Percentiles rank a stretch among this genome's conserved stretches.
Evolutionary conservation across 1,140 invertebrate genomes (phyloP).

Genomic region (Drosophila nasuta): DNA sequence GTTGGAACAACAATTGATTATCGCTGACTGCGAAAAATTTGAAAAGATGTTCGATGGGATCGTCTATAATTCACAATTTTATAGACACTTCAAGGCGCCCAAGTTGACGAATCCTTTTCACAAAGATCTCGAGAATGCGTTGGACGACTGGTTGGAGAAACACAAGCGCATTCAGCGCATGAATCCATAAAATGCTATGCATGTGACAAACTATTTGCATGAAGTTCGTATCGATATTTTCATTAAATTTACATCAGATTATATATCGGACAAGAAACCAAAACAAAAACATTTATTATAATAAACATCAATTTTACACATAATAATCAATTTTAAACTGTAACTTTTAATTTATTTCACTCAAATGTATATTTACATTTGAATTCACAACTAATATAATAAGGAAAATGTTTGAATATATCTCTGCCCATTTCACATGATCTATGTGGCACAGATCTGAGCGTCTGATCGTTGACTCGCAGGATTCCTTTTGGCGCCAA

Average conservation of each 20-base stretch:
- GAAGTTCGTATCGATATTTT: too few species aligned
- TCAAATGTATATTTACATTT: conserved; percentile 18
- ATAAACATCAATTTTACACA: too few species aligned
- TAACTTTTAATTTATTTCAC: conserved; percentile 50
- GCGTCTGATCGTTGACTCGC: too few species aligned
- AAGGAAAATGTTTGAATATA: conserved; percentile 21
- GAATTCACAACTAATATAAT: conserved; percentile 18
- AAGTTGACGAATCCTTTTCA: not conserved
- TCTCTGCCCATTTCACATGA: not conserved
- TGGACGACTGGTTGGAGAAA: not conserved
- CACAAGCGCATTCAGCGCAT: not conserved
- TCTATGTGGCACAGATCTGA: too few species aligned
- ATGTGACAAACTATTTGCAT: too few species aligned
- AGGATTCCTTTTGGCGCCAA: too few species aligned
- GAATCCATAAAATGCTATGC: too few species aligned
- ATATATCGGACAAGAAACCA: too few species aligned
- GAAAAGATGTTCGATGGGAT: not conserved
- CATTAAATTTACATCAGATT: too few species aligned
- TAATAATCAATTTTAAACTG: not conserved
- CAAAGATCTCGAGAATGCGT: not conserved
- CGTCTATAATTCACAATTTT: not conserved
- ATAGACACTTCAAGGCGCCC: not conserved
- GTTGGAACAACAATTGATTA: not conserved
- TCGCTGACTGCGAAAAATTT: not conserved
- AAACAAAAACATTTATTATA: too few species aligned